A percentile compares a stretch with the other conserved stretches of the same genome.
These are phyloP conservation scores for Hassar affinis DNA, from an alignment of 2,113 vertebrate species.

Conservation along the genomic window DNA sequence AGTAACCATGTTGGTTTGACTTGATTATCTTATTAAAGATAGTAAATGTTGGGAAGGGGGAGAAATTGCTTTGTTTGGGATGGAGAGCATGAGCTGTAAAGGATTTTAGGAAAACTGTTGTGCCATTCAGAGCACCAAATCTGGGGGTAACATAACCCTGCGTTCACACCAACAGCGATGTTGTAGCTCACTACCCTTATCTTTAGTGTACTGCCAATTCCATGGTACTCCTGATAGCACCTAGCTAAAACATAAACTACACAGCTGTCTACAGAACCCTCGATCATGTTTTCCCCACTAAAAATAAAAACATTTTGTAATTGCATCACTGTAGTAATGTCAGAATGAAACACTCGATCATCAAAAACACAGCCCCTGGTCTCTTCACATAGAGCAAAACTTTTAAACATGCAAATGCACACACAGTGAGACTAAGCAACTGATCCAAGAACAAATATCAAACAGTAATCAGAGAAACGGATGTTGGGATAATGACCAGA, in stretches of 20 bases:
- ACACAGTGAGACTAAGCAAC: background rate
- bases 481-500: background rate
- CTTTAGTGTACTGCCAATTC: background rate
- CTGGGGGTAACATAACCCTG: background rate
- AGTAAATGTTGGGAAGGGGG: background rate
- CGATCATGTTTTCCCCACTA: background rate
- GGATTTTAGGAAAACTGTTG: background rate
- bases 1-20: background rate
- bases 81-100: background rate
- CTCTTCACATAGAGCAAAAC: background rate
- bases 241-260: background rate
- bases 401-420: background rate
- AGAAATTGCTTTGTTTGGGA: background rate
- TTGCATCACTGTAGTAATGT: background rate
- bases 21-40: background rate
- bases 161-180: slow-evolving; percentile 4
- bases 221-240: background rate
- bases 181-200: background rate
- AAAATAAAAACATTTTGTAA: background rate
- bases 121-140: slow-evolving; percentile 26
- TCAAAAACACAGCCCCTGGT: background rate
- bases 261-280: background rate
- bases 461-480: background rate
- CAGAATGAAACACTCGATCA: background rate
- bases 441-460: background rate